Percentiles rank a stretch among this genome's conserved stretches.
Conservation (phyloP, 2,888 invertebrate genomes). For the Mamestra brassicae region DNA sequence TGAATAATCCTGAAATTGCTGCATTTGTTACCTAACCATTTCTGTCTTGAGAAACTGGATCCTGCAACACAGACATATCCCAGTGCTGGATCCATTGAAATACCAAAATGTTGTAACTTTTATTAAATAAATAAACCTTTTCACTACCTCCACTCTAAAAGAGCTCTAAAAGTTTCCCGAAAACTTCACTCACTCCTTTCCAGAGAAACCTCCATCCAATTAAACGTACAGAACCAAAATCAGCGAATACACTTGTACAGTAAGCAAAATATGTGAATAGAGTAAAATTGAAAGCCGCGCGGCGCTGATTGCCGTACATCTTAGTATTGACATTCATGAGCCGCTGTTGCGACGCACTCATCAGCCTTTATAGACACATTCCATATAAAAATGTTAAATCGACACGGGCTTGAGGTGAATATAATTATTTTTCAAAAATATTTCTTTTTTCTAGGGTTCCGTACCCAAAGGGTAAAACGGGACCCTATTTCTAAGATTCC, state of each 20-base stretch:
- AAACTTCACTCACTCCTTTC: background rate
- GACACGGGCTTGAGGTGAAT: constrained; percentile 41
- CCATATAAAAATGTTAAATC: constrained; percentile 64
- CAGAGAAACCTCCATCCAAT: constrained; percentile 34
- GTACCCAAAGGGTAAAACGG: too few species aligned
- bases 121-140: too few species aligned
- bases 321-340: constrained; percentile 70
- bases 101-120: too few species aligned
- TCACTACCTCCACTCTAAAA: too few species aligned
- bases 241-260: constrained; percentile 37
- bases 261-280: constrained; percentile 77
- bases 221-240: constrained; percentile 47
- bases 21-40: too few species aligned
- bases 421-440: constrained; percentile 12
- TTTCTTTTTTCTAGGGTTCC: too few species aligned
- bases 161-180: background rate
- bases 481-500: too few species aligned
- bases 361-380: constrained; percentile 39
- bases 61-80: too few species aligned
- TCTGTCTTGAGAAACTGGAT: too few species aligned
- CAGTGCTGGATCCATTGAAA: too few species aligned
- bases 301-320: constrained; percentile 69
- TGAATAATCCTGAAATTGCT: too few species aligned
- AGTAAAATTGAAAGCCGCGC: constrained; percentile 79
- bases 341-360: constrained; percentile 65